These are phyloP conservation scores for Hypselothyrea guttata DNA, from an alignment of 2,888 invertebrate genomes.

Conservation along the genomic window DNA sequence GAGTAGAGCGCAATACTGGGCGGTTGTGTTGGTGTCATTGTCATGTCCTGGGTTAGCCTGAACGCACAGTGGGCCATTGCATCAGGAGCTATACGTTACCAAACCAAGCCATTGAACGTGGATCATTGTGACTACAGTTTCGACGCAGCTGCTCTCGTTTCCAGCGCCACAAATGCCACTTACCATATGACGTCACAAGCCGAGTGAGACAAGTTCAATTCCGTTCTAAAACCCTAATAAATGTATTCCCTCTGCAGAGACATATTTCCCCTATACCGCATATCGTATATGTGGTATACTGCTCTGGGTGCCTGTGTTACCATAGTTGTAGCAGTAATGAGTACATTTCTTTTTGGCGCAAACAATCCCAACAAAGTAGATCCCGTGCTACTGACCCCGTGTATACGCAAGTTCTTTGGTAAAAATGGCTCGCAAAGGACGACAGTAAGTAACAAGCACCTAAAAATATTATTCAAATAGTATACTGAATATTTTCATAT, in stretches of 20 bases:
- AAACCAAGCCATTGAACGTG: slow-evolving; percentile 86
- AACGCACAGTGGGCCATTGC: slow-evolving; percentile 86
- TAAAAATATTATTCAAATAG: neutral
- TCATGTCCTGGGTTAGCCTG: slow-evolving; percentile 86
- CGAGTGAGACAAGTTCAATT: slow-evolving; percentile 58
- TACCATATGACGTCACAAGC: slow-evolving; percentile 37
- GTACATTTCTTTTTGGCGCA: slow-evolving; percentile 80
- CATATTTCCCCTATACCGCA: slow-evolving; percentile 84
- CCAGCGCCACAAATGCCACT: slow-evolving; percentile 56
- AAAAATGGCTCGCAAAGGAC: slow-evolving; percentile 18
- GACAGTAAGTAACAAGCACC: slow-evolving; percentile 21
- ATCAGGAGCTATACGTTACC: slow-evolving; percentile 85
- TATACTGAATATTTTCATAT: neutral
- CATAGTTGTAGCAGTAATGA: slow-evolving; percentile 82
- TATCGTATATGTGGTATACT: slow-evolving; percentile 92
- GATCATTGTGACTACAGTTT: slow-evolving; percentile 86
- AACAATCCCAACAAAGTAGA: slow-evolving; percentile 84
- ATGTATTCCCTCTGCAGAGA: slow-evolving; percentile 58
- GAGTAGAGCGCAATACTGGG: slow-evolving; percentile 85
- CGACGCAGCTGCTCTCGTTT: slow-evolving; percentile 74
- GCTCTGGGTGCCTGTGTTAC: slow-evolving; percentile 85
- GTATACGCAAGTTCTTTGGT: slow-evolving; percentile 70
- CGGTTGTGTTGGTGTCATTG: slow-evolving; percentile 84
- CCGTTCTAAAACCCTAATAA: neutral
- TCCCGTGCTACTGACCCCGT: slow-evolving; percentile 86